Base-by-base conservation (phyloP, 2,113 vertebrate genomes). In the Poeciliopsis retropinna region DNA sequence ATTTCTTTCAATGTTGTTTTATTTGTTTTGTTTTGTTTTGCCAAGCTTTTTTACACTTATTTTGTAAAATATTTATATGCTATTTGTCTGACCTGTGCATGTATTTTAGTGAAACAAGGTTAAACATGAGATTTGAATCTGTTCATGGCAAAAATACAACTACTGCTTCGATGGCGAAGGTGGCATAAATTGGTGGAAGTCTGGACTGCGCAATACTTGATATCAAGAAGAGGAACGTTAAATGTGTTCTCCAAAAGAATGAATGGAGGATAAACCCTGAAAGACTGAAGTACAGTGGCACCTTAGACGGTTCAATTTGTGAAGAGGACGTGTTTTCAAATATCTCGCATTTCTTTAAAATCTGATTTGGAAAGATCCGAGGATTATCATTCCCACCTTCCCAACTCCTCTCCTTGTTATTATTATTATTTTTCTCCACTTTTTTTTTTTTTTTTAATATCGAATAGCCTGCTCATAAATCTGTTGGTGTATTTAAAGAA, bases 181-280 rank as follows among this genome's bases (percentile, higher is more conserved):
- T 94, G 93, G 92, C 94, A 75, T 85, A 90, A 94, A 94, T 94
- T 92, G 64, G 94, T 93, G 93, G 94, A 94, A 94, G 94, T 95
- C 94, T 78, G 85, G 89, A 88, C 82, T 93, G 87, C 93, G 92
- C 91, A 92, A 90, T 94, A 95, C 95, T 95, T 95, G 95, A 96
- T 92, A 94, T 95, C 94, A 96, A 94, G 95, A 95, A 88, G 94
- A 94, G 94, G 94, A 95, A 96, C 92, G 95, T 95, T 95, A 93
- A 93, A 92, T 96, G 96, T 96, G 95, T 94, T 95, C 95, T 96
- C 96, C 95, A 96, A 96, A 96, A 95, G 95, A 95, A 96, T 95
- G 95, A 95, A 91, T 95, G 94, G 95, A 95, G 95, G 95, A 95
- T 95, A 95, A 94, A 95, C 94, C 94, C 92, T 87, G 83, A 95